Conservation (phyloP, 2,888 invertebrate species). For the Scaptodrosophila latifasciaeformis region DNA sequence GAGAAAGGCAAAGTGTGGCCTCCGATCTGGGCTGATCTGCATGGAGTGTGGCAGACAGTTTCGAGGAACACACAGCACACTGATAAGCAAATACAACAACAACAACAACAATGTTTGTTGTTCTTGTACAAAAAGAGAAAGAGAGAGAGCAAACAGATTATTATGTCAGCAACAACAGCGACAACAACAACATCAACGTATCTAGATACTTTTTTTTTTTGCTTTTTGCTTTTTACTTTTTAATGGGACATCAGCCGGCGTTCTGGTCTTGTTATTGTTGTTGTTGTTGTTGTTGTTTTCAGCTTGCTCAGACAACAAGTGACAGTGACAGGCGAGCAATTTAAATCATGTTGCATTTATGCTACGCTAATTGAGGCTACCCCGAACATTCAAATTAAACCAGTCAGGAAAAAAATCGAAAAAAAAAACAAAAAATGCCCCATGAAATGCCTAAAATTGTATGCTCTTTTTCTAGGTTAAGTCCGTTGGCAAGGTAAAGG, state of each 20-base stretch:
- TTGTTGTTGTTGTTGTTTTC: constrained; percentile 46
- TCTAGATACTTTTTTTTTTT: constrained; percentile 48
- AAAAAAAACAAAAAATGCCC: neutral
- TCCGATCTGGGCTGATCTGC: too few species aligned
- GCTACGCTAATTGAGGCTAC: constrained; percentile 44
- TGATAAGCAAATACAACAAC: too few species aligned
- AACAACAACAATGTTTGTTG: too few species aligned
- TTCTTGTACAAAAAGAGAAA: too few species aligned
- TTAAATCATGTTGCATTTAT: constrained; percentile 63
- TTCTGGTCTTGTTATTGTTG: constrained; percentile 12
- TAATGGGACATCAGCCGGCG: constrained; percentile 8
- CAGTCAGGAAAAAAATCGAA: constrained; percentile 1
- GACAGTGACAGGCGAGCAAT: constrained; percentile 67
- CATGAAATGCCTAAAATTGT: too few species aligned
- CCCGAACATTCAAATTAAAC: constrained; percentile 11
- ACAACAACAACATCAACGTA: constrained; percentile 20
- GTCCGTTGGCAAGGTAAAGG: too few species aligned
- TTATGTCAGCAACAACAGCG: constrained; percentile 46
- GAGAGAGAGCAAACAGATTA: constrained; percentile 25
- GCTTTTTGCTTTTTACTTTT: too few species aligned
- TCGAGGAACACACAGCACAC: too few species aligned
- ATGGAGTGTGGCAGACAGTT: too few species aligned
- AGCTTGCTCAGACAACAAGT: constrained; percentile 57
- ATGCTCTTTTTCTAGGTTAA: too few species aligned
- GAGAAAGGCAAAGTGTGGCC: too few species aligned